Evolutionary conservation across 2,797 vertebrate genomes (phyloP).

Genomic region (Sebastolobus altivelis): DNA sequence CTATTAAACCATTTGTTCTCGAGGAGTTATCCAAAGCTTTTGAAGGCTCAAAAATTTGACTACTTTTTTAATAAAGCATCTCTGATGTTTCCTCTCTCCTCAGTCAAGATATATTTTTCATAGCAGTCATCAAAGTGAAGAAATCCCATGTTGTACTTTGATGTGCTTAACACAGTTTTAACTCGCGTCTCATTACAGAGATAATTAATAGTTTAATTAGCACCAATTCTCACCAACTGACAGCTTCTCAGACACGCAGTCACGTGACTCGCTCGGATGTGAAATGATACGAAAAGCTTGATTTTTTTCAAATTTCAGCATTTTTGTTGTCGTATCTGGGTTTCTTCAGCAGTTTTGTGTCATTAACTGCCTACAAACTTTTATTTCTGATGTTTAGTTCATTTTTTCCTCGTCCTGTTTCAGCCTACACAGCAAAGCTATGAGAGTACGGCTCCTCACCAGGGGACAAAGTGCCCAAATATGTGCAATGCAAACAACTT

Average conservation of each 20-base stretch:
- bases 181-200: constrained; percentile 80
- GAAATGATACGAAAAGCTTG: constrained; percentile 28
- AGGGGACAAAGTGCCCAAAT: constrained; percentile 59
- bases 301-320: constrained; percentile 28
- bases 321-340: constrained; percentile 8
- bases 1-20: background rate
- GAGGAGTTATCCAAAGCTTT: constrained; percentile 46
- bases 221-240: constrained; percentile 73
- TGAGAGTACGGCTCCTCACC: constrained; percentile 34
- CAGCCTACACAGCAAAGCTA: constrained; percentile 59
- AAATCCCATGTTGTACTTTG: constrained; percentile 80
- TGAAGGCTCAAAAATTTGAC: constrained; percentile 32
- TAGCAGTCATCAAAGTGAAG: constrained; percentile 79
- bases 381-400: constrained; percentile 66
- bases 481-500: constrained; percentile 78
- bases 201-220: constrained; percentile 85
- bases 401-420: constrained; percentile 45
- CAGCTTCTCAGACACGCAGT: constrained; percentile 56
- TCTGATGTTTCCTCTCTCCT: constrained; percentile 65
- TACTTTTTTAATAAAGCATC: constrained; percentile 70
- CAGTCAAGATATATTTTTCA: constrained; percentile 72
- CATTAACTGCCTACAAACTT: constrained; percentile 55
- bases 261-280: constrained; percentile 27
- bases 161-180: constrained; percentile 79
- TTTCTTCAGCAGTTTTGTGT: constrained; percentile 43